phyloP scores from a whole-genome alignment of 2,797 vertebrate genomes.

The Echiichthys vipera region DNA sequence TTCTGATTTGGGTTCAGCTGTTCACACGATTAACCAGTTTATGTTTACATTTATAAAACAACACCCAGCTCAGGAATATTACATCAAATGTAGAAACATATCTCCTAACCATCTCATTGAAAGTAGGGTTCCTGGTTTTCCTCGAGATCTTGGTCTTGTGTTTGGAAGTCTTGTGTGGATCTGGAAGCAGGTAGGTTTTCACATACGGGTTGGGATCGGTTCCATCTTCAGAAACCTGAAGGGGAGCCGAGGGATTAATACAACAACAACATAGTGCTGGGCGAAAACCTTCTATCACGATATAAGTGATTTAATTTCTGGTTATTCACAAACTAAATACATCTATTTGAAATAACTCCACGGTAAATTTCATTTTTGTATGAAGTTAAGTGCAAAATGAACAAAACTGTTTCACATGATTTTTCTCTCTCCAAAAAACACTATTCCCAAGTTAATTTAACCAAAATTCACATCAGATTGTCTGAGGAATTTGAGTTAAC shows the following conservation, averaged over 20 bases:
- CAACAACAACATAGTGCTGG: not conserved
- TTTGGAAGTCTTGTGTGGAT: conserved; percentile 96
- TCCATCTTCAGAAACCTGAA: conserved; percentile 94
- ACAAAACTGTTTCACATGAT: too few relatives aligned
- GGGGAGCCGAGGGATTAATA: not conserved
- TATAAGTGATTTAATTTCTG: too few relatives aligned
- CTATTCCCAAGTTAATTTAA: too few relatives aligned
- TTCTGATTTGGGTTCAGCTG: not conserved
- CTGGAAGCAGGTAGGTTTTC: conserved; percentile 98
- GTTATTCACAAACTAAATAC: not conserved
- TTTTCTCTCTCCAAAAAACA: too few relatives aligned
- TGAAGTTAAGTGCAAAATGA: too few relatives aligned
- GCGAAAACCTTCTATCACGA: too few relatives aligned
- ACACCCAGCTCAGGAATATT: not conserved
- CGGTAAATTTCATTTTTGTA: too few relatives aligned
- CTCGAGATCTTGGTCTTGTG: conserved; percentile 97
- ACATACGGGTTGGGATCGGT: conserved; percentile 98
- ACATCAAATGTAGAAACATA: not conserved
- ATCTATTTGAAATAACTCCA: too few relatives aligned
- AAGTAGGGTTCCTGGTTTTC: conserved; percentile 97
- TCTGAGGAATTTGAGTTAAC: not conserved
- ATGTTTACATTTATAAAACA: not conserved
- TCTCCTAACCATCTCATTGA: conserved; percentile 94
- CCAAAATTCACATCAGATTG: too few relatives aligned
- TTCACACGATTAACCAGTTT: not conserved